Conservation (phyloP, 2,797 vertebrate species). For the Rhincodon typus region DNA sequence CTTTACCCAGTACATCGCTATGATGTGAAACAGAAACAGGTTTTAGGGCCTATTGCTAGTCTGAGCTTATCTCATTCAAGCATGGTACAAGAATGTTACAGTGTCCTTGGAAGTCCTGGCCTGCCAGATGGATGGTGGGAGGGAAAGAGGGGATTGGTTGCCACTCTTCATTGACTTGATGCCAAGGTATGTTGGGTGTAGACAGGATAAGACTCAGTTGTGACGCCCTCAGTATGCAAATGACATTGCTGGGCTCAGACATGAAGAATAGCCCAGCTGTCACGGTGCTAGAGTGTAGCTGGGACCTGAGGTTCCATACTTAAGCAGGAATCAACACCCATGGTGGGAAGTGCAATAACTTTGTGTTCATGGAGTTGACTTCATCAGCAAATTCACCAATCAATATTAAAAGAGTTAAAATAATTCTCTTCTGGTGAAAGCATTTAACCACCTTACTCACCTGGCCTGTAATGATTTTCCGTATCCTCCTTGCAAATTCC, state of each 20-base stretch:
- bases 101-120: neutral
- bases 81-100: neutral
- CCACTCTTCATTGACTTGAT: neutral
- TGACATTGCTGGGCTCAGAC: neutral
- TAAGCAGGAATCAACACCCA: neutral
- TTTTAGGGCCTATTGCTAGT: neutral
- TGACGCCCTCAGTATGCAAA: neutral
- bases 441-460: neutral
- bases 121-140: neutral
- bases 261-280: neutral
- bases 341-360: neutral
- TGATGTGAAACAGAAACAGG: neutral
- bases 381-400: neutral
- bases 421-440: neutral
- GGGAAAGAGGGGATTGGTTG: neutral
- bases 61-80: neutral
- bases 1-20: neutral
- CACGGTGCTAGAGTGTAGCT: neutral
- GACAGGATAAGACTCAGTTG: neutral
- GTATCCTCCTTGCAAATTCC: neutral
- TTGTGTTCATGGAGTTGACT: neutral
- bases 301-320: neutral
- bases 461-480: neutral
- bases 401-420: neutral
- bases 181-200: neutral